Evolutionary conservation across 2,113 vertebrate species (phyloP).

Genomic region (Todiramphus chloris): DNA sequence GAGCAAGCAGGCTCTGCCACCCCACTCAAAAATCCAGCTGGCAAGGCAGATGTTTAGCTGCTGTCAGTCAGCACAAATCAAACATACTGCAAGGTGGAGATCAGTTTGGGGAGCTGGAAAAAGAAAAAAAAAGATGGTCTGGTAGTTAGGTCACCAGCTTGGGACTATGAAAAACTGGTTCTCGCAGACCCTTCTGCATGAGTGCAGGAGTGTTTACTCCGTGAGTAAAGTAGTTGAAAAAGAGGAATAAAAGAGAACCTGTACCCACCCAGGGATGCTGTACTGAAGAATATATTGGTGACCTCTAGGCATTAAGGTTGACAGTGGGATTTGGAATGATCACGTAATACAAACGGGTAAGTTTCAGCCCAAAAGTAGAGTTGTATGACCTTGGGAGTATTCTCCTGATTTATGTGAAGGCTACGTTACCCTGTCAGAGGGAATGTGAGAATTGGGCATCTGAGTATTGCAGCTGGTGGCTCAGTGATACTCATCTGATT

Average conservation of each 20-base stretch:
- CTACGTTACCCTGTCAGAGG: background rate
- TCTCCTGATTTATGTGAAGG: background rate
- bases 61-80: background rate
- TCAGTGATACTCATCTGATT: background rate
- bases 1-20: background rate
- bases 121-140: background rate
- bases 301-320: background rate
- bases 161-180: background rate
- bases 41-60: background rate
- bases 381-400: background rate
- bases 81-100: background rate
- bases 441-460: background rate
- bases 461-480: background rate
- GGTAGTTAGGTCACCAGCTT: background rate
- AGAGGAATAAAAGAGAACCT: background rate
- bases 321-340: background rate
- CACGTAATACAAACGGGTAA: background rate
- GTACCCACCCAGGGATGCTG: background rate
- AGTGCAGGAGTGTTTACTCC: background rate
- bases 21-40: background rate
- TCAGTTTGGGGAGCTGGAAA: background rate
- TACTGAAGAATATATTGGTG: background rate
- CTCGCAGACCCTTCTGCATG: background rate
- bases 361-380: background rate
- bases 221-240: background rate